phyloP scores from a whole-genome alignment of 2,888 invertebrate species.

The Plebejus melissa region DNA sequence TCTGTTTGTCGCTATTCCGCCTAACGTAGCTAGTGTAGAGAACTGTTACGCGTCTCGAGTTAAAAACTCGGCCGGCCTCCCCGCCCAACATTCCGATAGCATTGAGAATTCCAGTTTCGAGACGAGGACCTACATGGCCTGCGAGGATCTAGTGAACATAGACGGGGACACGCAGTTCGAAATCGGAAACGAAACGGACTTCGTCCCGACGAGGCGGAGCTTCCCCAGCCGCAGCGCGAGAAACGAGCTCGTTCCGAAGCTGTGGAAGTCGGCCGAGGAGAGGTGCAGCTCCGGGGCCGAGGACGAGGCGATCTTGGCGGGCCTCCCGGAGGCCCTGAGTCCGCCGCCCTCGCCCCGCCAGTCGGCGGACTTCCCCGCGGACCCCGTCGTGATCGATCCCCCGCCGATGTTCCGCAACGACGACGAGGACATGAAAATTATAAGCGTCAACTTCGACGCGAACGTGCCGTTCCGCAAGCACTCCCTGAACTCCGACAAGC shows the following conservation, averaged over 20 bases:
- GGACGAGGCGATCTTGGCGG: slow-evolving; percentile 44
- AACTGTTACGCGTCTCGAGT: slow-evolving; percentile 43
- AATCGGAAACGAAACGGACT: slow-evolving; percentile 57
- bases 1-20: slow-evolving; percentile 49
- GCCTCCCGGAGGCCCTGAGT: slow-evolving; percentile 56
- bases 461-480: slow-evolving; percentile 73
- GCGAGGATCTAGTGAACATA: slow-evolving; percentile 83
- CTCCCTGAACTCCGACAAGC: slow-evolving; percentile 81
- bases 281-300: slow-evolving; percentile 48
- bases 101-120: slow-evolving; percentile 80
- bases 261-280: slow-evolving; percentile 71
- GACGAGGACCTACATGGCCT: slow-evolving; percentile 79
- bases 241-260: slow-evolving; percentile 55
- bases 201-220: slow-evolving; percentile 79
- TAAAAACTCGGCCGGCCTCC: slow-evolving; percentile 44
- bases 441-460: slow-evolving; percentile 64
- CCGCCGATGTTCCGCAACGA: slow-evolving; percentile 80
- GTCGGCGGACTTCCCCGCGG: slow-evolving; percentile 49
- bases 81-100: slow-evolving; percentile 80
- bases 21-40: slow-evolving; percentile 36
- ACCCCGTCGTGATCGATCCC: slow-evolving; percentile 72
- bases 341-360: slow-evolving; percentile 67
- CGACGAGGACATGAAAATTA: slow-evolving; percentile 64
- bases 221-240: slow-evolving; percentile 82
- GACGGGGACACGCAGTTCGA: slow-evolving; percentile 79